These are phyloP conservation scores for Atherinosoma microstoma DNA, from an alignment of 2,797 vertebrate genomes.

Conservation along the genomic window DNA sequence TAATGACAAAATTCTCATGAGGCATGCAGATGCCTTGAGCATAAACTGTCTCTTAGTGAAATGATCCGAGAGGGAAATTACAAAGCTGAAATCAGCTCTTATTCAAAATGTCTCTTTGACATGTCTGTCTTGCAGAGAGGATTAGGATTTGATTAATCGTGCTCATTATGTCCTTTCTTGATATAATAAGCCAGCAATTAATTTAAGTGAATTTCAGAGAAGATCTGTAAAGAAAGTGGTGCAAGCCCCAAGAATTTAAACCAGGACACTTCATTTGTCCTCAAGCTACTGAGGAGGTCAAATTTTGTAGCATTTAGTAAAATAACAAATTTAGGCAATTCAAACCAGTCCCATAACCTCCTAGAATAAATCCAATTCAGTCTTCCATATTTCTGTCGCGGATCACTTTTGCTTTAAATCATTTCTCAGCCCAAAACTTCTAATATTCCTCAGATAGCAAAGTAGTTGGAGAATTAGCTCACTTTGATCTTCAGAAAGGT, in stretches of 20 bases:
- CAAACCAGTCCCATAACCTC: neutral
- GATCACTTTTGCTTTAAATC: neutral
- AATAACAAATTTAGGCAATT: neutral
- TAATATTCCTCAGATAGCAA: neutral
- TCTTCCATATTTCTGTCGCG: neutral
- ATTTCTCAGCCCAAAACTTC: neutral
- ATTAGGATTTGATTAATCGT: slow-evolving; percentile 1
- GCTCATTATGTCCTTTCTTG: neutral
- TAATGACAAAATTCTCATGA: neutral
- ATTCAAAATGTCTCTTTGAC: neutral
- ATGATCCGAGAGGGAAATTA: neutral
- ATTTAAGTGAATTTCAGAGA: neutral
- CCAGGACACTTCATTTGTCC: neutral
- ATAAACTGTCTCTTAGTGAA: neutral
- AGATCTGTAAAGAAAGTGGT: neutral
- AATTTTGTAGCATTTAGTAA: neutral
- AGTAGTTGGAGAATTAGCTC: neutral
- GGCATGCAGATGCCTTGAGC: neutral
- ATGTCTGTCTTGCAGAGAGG: neutral
- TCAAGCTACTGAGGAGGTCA: neutral
- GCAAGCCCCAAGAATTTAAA: neutral
- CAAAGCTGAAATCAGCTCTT: neutral
- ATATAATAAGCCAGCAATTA: neutral
- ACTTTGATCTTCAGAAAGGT: neutral
- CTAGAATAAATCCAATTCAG: neutral